Evolutionary conservation across 2,113 vertebrate species (phyloP), one percentile per base, ranked within the genome.

Genomic region (Upupa epops): DNA sequence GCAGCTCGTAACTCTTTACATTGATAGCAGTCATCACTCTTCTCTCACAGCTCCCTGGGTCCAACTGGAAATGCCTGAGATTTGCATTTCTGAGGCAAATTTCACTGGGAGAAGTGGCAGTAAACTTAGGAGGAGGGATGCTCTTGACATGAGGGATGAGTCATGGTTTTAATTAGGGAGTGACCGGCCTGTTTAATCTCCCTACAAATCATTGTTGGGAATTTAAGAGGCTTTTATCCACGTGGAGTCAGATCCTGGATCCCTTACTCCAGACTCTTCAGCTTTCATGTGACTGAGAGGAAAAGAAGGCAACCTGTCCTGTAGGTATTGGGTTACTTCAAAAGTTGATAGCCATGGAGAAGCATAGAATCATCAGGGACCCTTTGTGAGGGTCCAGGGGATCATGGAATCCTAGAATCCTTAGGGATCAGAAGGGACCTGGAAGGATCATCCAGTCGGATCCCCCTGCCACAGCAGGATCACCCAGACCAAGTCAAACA

Each of bases 1-100:
- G 80, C 93, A 95, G 89, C 82, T 91, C 91, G 42, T 92, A 97
- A 96, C 71, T 97, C 95, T 95, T 80, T 81, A 42, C 72, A 56
- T 11, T 9, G 81, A 92, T 94, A 90, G 68, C 86, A 94, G 59
- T 94, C 95, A 84, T 91, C 91, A 82, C 83, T 85, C 88, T 84
- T 77, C 88, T 92, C 91, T 68, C 54, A 92, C 56, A 78, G 8
- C 32, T 87, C 87, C 63, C 52, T 86, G 89, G 83, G 36, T 28
- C 65, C 45, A 28, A 60, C 22, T 79, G 78, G 75, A 96, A 93
- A 93, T 94, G 89, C 79, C 80, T 95, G 68, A 96, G 58, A 73
- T 93, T 95, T 96, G 94, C 25, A 75, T 93, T 96, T 74, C 77
- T 90, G 58, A 59, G 61, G 52, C 76, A 83, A 69, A 14, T 92